Conservation (phyloP, 2,797 vertebrate species). For the Chrosomus eos region DNA sequence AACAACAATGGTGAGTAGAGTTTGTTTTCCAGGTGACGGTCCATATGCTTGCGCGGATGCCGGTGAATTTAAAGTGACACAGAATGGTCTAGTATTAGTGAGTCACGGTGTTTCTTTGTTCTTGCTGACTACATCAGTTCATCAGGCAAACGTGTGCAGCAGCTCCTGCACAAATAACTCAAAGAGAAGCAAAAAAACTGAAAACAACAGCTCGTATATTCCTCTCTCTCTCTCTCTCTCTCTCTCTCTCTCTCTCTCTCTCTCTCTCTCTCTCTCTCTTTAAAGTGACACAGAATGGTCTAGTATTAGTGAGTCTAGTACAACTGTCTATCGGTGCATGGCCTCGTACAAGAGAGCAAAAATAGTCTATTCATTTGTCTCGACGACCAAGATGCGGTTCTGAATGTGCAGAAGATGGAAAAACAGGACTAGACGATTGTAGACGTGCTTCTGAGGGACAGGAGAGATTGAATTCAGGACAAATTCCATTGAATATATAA, state of each 20-base stretch:
- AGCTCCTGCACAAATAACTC: slow-evolving; percentile 45
- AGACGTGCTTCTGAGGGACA: background rate
- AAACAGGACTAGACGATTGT: slow-evolving; percentile 19
- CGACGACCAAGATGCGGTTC: background rate
- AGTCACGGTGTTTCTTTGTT: slow-evolving; percentile 28
- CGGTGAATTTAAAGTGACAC: slow-evolving; percentile 34
- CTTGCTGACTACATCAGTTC: slow-evolving; percentile 58
- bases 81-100: slow-evolving; percentile 36
- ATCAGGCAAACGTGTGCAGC: slow-evolving; percentile 39
- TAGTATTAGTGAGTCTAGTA: too few species aligned
- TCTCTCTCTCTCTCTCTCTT: background rate
- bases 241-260: background rate
- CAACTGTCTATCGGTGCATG: slow-evolving; percentile 9
- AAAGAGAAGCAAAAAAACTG: background rate
- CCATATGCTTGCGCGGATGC: background rate
- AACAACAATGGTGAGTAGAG: background rate
- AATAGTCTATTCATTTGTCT: slow-evolving; percentile 35
- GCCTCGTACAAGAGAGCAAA: background rate
- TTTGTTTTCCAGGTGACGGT: background rate
- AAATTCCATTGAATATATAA: background rate
- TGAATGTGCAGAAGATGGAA: slow-evolving; percentile 18
- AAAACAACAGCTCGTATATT: background rate
- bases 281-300: too few species aligned
- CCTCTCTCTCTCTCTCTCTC: background rate
- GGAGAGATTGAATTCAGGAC: slow-evolving; percentile 15